phyloP scores from a whole-genome alignment of 2,888 invertebrate genomes.

The Sphaerophoria taeniata region DNA sequence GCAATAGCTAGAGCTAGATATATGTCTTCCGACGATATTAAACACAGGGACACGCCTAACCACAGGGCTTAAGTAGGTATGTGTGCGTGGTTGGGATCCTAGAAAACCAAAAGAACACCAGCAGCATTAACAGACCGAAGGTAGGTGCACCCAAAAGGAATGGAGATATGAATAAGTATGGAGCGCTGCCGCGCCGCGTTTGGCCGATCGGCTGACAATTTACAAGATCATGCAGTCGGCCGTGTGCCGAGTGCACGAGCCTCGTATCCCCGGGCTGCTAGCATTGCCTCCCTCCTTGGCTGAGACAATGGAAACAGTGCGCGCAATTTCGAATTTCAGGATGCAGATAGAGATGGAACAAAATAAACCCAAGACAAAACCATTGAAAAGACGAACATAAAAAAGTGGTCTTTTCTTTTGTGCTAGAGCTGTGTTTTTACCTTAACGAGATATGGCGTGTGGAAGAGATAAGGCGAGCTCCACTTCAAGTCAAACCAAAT shows the following conservation, averaged over 20 bases:
- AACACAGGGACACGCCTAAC: slow-evolving; percentile 78
- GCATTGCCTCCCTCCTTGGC: slow-evolving; percentile 38
- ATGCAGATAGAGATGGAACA: slow-evolving; percentile 40
- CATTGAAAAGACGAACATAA: slow-evolving; percentile 24
- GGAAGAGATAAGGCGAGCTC: slow-evolving; percentile 43
- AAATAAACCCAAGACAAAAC: slow-evolving; percentile 8
- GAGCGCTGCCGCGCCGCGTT: slow-evolving; percentile 60
- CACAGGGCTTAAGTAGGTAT: slow-evolving; percentile 78
- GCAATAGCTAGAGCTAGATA: slow-evolving; percentile 64
- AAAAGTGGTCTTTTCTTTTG: slow-evolving; percentile 24
- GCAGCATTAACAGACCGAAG: slow-evolving; percentile 11
- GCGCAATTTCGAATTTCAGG: slow-evolving; percentile 71
- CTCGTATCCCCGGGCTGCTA: slow-evolving; percentile 64
- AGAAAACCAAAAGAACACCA: slow-evolving; percentile 37
- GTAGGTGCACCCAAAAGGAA: slow-evolving; percentile 50
- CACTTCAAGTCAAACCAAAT: slow-evolving; percentile 30
- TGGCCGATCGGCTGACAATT: slow-evolving; percentile 68
- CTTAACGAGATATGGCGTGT: slow-evolving; percentile 60
- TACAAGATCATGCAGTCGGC: slow-evolving; percentile 74
- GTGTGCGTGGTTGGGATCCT: slow-evolving; percentile 27
- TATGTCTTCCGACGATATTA: slow-evolving; percentile 43
- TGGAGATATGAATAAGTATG: slow-evolving; percentile 69
- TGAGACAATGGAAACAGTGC: slow-evolving; percentile 71
- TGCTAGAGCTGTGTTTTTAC: slow-evolving; percentile 37
- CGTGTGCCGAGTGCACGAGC: slow-evolving; percentile 74